Base-by-base conservation (phyloP, 92 coral and sea anemone species). In the Diadumene lineata region DNA sequence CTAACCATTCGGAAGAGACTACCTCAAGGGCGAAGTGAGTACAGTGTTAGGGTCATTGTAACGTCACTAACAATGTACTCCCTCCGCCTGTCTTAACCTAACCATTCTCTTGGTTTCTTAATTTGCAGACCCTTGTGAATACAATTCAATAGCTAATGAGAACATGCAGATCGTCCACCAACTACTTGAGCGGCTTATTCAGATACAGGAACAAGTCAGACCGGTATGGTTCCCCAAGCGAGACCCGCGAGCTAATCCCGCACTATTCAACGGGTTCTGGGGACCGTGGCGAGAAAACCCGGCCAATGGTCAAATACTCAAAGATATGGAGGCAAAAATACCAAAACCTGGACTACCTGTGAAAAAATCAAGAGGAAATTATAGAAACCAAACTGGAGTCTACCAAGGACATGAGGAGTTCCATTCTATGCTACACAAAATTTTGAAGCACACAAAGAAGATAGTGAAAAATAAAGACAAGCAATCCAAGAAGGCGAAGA, bases 61-160 rank as follows among this genome's bases (percentile, higher is more conserved):
- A n/a, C n/a, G n/a, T n/a, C n/a, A n/a, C n/a, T n/a, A n/a, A n/a
- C n/a, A n/a, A n/a, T n/a, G n/a, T n/a, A n/a, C n/a, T n/a, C n/a
- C n/a, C n/a, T n/a, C n/a, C n/a, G n/a, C n/a, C n/a, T n/a, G n/a
- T n/a, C n/a, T n/a, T 23, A 3, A 53, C 19, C 51, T 16, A 58
- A 15, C 24, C 21, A 44, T 21, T 11, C 27, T 23, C 27, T 64
- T 21, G 67, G 27, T 18, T 9, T 23, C 7, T 58, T 58, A 10
- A 7, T 26, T 58, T 64, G 26, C 80, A 96, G 99, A 96, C 74
- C 99, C 99, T 0, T 96, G 99, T 61, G 99, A 96, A 62, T 88
- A 82, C 78, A 90, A 86, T 80, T 89, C 93, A 56, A 69, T 96
- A 26, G 97, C 93, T 6, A 66, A 75, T 34, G 79, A 70, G 19